These are phyloP conservation scores for Chelonus formosanus DNA, from an alignment of 2,888 invertebrate species.

Conservation along the genomic window DNA sequence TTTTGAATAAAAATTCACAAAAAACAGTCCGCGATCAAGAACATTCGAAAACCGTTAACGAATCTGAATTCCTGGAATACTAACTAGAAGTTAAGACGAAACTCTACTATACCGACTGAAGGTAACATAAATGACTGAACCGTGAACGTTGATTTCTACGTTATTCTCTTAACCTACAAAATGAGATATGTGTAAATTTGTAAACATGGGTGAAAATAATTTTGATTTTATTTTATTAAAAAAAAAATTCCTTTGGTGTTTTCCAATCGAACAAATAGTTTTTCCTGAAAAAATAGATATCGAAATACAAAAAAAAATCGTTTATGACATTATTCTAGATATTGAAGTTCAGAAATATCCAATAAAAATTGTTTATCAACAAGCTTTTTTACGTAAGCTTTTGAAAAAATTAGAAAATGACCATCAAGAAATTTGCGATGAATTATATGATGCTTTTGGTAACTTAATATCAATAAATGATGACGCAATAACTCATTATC, in stretches of 20 bases:
- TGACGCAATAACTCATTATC: conserved; percentile 67
- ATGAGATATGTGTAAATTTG: no score
- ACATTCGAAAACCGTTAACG: no score
- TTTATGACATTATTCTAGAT: conserved; percentile 70
- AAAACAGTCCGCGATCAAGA: no score
- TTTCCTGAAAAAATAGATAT: conserved; percentile 37
- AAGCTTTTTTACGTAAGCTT: conserved; percentile 73
- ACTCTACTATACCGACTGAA: no score
- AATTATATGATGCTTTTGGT: conserved; percentile 72
- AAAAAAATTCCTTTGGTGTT: conserved; percentile 52
- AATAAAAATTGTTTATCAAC: conserved; percentile 71
- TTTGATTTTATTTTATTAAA: conserved; percentile 1
- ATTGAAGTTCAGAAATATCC: conserved; percentile 70
- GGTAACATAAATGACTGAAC: no score
- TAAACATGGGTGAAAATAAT: background rate
- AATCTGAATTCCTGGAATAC: no score
- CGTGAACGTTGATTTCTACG: no score
- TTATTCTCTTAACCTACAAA: no score
- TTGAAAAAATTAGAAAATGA: conserved; percentile 69
- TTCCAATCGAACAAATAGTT: conserved; percentile 49
- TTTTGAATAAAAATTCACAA: no score
- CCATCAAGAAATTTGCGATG: conserved; percentile 71
- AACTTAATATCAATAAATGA: conserved; percentile 65
- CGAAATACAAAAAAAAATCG: conserved; percentile 68
- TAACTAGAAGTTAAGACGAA: no score